phyloP scores from a whole-genome alignment of 2,797 vertebrate species.

The Lophotriccus pileatus region DNA sequence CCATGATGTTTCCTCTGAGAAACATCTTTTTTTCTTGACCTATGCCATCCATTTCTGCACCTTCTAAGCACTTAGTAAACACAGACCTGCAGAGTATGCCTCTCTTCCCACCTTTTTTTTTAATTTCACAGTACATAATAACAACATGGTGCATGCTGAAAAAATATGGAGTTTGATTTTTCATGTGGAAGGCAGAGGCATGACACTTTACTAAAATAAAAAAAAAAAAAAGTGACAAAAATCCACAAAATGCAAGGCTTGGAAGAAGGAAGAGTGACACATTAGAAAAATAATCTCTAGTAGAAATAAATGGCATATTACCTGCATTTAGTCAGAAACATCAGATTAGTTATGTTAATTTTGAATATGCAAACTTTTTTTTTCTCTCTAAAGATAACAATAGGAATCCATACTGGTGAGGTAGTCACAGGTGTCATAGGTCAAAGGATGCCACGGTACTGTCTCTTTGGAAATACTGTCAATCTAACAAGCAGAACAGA shows the following conservation, averaged over 20 bases:
- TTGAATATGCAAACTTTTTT: neutral
- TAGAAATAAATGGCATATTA: neutral
- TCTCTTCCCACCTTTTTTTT: neutral
- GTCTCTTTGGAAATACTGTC: constrained; percentile 97
- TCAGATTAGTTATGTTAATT: neutral
- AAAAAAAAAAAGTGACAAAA: neutral
- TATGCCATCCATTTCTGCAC: neutral
- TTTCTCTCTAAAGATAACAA: constrained; percentile 88
- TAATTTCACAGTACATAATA: neutral
- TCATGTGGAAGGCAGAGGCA: neutral
- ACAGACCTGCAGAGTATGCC: neutral
- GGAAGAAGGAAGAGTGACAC: neutral
- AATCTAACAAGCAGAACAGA: constrained; percentile 98
- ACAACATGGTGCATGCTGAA: neutral
- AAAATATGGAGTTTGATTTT: neutral
- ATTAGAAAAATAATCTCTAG: neutral
- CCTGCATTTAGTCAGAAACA: neutral
- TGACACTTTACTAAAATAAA: neutral
- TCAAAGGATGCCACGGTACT: constrained; percentile 97
- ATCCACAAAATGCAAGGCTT: neutral
- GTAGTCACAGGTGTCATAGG: constrained; percentile 99
- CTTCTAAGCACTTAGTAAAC: neutral
- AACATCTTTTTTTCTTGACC: neutral
- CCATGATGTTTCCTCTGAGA: neutral
- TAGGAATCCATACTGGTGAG: constrained; percentile 97